Evolutionary conservation across 2,888 invertebrate genomes (phyloP), one percentile per base, ranked within the genome.

Genomic region (Synanthedon andrenaeformis): DNA sequence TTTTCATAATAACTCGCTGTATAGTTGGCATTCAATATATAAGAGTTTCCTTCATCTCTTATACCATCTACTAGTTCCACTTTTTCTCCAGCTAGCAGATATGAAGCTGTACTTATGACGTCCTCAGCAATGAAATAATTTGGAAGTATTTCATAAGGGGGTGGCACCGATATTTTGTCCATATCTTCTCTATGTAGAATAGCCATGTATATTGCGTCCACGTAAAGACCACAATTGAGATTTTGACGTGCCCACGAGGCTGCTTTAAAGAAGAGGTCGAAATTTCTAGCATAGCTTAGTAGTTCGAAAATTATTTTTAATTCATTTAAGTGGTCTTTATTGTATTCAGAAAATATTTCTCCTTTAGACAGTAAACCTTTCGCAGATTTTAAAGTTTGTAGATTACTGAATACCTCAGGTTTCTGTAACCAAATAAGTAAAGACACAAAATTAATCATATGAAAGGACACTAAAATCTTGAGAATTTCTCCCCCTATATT

Each of bases 91-190:
- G 69, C 59, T 10, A 84, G 60, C 56, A 85, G 58, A 14, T 71
- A 65, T 4, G 80, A 72, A 35, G 76, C 82, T 67, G 84, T 84
- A 4, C 85, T 72, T 61, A 93, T 82, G 12, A 90, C 89, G 57
- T 92, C 90, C 57, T 88, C 85, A 62, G 88, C 87, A 63, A 92
- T 88, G 76, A 91, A 93, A 65, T 90, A 89, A 74, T 92, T 90
- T 0, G 93, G 93, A 55, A 90, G 67, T 49, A 92, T 72, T 76
- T 93, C 93, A 65, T 92, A 92, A 1, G 90, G 83, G 0, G 92
- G 89, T 14, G 93, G 93, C 49, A 92, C 59, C 6, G 88, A 87
- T 50, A 93, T 66, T 61, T 86, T 87, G 59, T 82, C 80, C 55
- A 89, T 88, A 57, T 92, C 92, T 50, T 73, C 79, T 57, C 92